These are phyloP conservation scores for Villa cingulata DNA, from an alignment of 2,888 invertebrate genomes.

Conservation along the genomic window DNA sequence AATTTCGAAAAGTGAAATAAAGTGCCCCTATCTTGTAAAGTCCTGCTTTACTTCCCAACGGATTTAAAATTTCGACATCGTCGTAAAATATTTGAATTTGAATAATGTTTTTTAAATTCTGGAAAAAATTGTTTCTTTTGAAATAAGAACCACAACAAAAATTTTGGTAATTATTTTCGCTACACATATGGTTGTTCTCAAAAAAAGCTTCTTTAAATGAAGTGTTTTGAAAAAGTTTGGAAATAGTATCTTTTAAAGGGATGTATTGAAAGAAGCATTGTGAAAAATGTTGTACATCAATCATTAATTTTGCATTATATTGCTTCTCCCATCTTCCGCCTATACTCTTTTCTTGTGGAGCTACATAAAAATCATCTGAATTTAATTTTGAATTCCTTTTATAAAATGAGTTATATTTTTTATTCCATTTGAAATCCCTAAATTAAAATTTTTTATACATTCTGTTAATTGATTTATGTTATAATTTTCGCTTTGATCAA, in stretches of 20 bases:
- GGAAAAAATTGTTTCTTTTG: constrained; percentile 4
- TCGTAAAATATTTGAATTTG: constrained; percentile 7
- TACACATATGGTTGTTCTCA: constrained; percentile 1
- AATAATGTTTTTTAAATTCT: constrained; percentile 2
- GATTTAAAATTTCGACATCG: constrained; percentile 7
- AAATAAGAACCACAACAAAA: constrained; percentile 6
- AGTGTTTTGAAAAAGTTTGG: constrained; percentile 6
- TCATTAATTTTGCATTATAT: no score
- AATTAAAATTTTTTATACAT: not conserved
- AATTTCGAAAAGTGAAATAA: constrained; percentile 5
- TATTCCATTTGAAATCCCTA: not conserved
- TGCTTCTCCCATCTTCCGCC: no score
- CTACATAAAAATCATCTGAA: no score
- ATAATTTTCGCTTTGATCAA: not conserved
- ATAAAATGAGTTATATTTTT: not conserved
- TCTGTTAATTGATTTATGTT: not conserved
- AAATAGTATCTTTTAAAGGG: constrained; percentile 6
- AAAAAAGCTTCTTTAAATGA: constrained; percentile 8
- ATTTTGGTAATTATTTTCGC: not conserved
- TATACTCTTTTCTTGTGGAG: no score
- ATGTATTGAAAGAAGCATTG: not conserved
- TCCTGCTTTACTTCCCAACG: constrained; percentile 5
- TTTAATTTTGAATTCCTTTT: no score
- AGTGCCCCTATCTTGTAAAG: constrained; percentile 5
- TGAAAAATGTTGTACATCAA: no score